These are phyloP conservation scores for Orchesella cincta DNA, from an alignment of 1,140 invertebrate genomes.

Conservation along the genomic window DNA sequence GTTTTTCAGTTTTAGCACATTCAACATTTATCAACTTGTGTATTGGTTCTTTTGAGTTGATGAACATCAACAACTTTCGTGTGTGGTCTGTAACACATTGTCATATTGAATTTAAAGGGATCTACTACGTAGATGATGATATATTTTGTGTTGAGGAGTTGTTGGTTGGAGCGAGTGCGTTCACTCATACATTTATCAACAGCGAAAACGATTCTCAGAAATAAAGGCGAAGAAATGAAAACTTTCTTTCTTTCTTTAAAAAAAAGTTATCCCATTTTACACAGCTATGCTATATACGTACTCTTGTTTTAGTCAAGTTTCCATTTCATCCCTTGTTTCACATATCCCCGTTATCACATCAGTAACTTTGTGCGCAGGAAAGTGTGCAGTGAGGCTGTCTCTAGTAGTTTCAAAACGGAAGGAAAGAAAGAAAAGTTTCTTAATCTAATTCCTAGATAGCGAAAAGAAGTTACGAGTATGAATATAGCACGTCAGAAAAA, in stretches of 20 bases:
- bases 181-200: background rate
- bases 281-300: background rate
- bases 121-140: no score
- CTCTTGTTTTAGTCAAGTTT: conserved; percentile 1
- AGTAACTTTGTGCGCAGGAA: background rate
- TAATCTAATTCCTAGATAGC: conserved; percentile 25
- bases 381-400: background rate
- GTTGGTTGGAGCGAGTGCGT: no score
- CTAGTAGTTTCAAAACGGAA: background rate
- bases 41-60: no score
- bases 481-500: no score
- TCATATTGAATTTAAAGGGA: no score
- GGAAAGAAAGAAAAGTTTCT: conserved; percentile 14
- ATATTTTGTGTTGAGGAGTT: no score
- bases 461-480: no score
- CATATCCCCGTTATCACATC: background rate
- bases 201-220: no score
- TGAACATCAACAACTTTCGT: no score
- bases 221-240: background rate
- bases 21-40: no score
- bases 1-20: no score
- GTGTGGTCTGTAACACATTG: no score
- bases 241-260: background rate
- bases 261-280: background rate
- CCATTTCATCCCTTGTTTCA: background rate